These are phyloP conservation scores for Phymatocera aterrima DNA, from an alignment of 2,888 invertebrate genomes.

Conservation along the genomic window DNA sequence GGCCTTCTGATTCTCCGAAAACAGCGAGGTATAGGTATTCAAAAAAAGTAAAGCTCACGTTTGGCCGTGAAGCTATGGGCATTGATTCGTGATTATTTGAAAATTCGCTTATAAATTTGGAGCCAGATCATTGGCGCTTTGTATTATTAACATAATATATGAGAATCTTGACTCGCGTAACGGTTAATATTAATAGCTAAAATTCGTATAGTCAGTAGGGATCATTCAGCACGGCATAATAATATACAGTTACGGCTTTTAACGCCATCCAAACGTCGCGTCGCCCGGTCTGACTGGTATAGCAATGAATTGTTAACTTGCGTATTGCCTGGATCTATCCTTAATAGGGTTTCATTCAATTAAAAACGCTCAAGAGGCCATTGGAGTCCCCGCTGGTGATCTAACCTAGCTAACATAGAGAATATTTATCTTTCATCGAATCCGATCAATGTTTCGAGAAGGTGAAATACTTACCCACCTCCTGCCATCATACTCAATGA, in stretches of 20 bases:
- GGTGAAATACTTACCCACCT: too few relatives aligned
- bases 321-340: not conserved
- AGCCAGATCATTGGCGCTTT: constrained; percentile 51
- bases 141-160: constrained; percentile 57
- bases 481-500: too few relatives aligned
- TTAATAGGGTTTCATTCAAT: constrained; percentile 21
- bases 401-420: too few relatives aligned
- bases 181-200: constrained; percentile 48
- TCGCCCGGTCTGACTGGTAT: not conserved
- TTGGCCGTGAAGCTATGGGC: not conserved
- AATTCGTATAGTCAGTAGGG: not conserved
- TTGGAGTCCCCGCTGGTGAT: too few relatives aligned
- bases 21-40: not conserved
- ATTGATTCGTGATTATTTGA: constrained; percentile 30
- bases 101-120: constrained; percentile 46
- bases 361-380: not conserved
- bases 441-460: too few relatives aligned
- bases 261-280: constrained; percentile 23
- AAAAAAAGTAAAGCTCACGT: not conserved
- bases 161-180: constrained; percentile 38
- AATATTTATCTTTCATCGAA: too few relatives aligned
- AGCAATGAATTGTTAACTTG: constrained; percentile 10
- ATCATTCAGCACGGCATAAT: constrained; percentile 53
- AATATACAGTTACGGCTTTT: constrained; percentile 53
- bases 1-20: not conserved